These are phyloP conservation scores for Antheraea mylitta DNA, from an alignment of 1,140 invertebrate species.

Conservation along the genomic window DNA sequence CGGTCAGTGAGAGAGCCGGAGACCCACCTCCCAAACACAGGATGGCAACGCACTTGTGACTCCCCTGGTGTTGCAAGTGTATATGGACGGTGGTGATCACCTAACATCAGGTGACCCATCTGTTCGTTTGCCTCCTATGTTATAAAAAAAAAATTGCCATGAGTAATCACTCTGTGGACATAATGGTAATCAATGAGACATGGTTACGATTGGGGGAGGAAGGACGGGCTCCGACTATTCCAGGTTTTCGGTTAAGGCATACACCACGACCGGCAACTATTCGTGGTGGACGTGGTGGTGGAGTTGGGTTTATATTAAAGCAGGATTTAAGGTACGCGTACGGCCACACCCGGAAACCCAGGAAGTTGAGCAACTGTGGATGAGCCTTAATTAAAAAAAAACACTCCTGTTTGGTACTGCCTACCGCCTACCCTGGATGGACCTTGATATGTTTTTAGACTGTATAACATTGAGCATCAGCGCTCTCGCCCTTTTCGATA, in stretches of 20 bases:
- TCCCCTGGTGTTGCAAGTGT: no score
- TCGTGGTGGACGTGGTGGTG: slow-evolving; percentile 16
- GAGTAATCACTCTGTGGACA: slow-evolving; percentile 8
- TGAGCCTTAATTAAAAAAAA: slow-evolving; percentile 15
- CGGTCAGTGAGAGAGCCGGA: no score
- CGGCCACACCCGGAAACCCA: slow-evolving; percentile 2
- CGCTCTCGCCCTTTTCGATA: neutral
- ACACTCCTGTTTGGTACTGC: slow-evolving; percentile 30
- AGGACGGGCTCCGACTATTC: slow-evolving; percentile 4
- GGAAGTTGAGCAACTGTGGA: slow-evolving; percentile 34
- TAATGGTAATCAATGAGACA: slow-evolving; percentile 21
- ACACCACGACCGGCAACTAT: neutral
- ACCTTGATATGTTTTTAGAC: slow-evolving; percentile 16
- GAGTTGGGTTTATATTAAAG: slow-evolving; percentile 16
- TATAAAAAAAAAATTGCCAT: no score
- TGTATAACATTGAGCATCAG: slow-evolving; percentile 20
- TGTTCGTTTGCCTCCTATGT: no score
- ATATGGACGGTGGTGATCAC: no score
- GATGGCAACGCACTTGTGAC: no score
- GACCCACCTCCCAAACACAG: no score
- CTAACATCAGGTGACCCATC: no score
- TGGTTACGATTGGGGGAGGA: slow-evolving; percentile 5
- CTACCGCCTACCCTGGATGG: slow-evolving; percentile 28
- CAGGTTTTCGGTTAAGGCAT: slow-evolving; percentile 15
- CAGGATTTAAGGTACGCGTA: neutral